Base-by-base conservation (phyloP, 2,113 vertebrate species). In the Oenanthe oenanthe region DNA sequence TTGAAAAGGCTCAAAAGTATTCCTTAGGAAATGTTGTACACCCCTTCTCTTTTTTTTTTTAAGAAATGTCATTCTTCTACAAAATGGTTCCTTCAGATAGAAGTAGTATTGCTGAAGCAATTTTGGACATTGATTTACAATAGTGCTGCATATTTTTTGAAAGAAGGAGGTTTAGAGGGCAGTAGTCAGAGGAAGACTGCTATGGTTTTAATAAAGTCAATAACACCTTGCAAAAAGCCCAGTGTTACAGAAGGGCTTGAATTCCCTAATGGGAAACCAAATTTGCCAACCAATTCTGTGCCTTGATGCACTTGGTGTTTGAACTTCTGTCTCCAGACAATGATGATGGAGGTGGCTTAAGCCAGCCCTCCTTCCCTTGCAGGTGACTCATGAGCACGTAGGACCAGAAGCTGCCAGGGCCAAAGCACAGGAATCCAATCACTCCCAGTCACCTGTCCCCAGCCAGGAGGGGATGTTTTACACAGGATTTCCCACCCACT, bases 111-210 rank as follows among this genome's bases (percentile, higher is more conserved):
- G 75, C 81, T 61, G 57, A 65, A 73, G 50, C 70, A 43, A 34
- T 63, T 95, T 91, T 77, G 77, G 80, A 75, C 75, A 83, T 67
- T 88, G 79, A 83, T 92, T 94, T 93, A 91, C 89, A 92, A 82
- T 18, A 67, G 43, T 43, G 25, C 34, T 78, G 28, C 75, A 79
- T 91, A 78, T 53, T 85, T 82, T 85, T 84, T 89, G 85, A 91
- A 78, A 85, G 87, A 85, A 79, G 65, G 31, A 76, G 58, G 47
- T 85, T 91, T 82, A 70, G 67, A 94, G 71, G 51, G 56, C 71
- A 93, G 47, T 53, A 71, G 63, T 83, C 43, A 71, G 54, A 83
- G 77, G 22, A 92, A 85, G 93, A 76, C 62, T 70, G 47, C 60
- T 74, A 10, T 9, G 26, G 50, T 68, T 95, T 94, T 94, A 76